A percentile compares a stretch with the other conserved stretches of the same genome.
Conservation (phyloP, 2,888 invertebrate genomes). For the Eristalis intricaria region DNA sequence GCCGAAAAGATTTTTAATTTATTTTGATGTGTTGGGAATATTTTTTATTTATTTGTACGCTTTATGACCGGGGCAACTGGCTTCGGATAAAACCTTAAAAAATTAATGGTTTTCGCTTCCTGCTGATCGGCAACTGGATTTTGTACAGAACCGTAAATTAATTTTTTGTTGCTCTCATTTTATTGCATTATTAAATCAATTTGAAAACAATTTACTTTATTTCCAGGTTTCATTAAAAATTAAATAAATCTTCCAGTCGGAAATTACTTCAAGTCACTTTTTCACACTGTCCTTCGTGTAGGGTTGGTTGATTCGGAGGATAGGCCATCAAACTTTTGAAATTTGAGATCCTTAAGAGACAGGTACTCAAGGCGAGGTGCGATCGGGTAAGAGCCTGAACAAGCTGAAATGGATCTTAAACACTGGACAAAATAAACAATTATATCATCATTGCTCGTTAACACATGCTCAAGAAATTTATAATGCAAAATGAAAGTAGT, state of each 20-base stretch:
- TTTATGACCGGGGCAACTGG: neutral
- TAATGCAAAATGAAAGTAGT: too few species aligned
- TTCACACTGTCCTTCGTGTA: neutral
- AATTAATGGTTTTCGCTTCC: neutral
- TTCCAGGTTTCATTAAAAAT: neutral
- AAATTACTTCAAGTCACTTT: neutral
- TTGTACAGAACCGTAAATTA: neutral
- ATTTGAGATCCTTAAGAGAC: too few species aligned
- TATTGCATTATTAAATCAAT: neutral
- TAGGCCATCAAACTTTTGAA: too few species aligned
- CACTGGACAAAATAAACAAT: too few species aligned
- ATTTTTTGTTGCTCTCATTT: neutral
- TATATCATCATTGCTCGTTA: too few species aligned
- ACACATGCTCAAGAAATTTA: too few species aligned
- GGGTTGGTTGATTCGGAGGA: neutral
- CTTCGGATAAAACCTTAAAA: neutral
- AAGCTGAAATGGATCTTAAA: too few species aligned
- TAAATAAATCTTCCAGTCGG: neutral
- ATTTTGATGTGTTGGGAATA: neutral
- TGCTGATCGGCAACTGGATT: neutral
- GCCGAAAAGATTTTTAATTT: neutral
- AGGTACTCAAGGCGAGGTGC: too few species aligned
- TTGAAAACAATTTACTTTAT: neutral
- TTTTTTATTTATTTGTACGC: neutral
- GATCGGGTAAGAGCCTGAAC: too few species aligned